A percentile compares a stretch with the other conserved stretches of the same genome.
These are phyloP conservation scores for Amblyraja radiata DNA, from an alignment of 2,797 vertebrate genomes.

Conservation along the genomic window DNA sequence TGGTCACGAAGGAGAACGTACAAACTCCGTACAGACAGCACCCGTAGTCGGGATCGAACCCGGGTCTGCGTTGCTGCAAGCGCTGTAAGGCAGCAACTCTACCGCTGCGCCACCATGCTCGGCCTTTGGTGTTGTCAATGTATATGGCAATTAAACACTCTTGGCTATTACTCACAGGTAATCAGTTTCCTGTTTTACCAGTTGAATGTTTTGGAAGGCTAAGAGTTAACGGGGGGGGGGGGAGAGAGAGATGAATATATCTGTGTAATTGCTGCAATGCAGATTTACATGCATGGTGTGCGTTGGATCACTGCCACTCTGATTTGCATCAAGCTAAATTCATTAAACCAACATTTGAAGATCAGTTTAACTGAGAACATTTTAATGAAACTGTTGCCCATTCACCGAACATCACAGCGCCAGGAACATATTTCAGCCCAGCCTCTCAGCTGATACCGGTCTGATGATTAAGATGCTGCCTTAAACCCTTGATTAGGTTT, in stretches of 20 bases:
- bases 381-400: not conserved
- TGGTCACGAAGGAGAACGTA: no score
- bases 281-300: not conserved
- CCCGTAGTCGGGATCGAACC: no score
- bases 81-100: no score
- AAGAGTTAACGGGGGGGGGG: not conserved
- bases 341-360: not conserved
- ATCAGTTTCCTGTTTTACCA: not conserved
- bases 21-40: no score
- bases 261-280: not conserved
- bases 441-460: not conserved
- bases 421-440: not conserved
- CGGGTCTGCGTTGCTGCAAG: no score
- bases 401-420: not conserved
- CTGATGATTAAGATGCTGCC: conserved; percentile 12
- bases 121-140: no score
- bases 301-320: not conserved
- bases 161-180: not conserved
- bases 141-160: no score
- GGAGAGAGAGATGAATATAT: not conserved
- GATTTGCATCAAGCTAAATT: not conserved
- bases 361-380: not conserved
- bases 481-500: not conserved
- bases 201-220: no score
- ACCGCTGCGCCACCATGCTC: no score